Evolutionary conservation across 2,797 vertebrate species (phyloP).

Genomic region (Brachymystax lenok): DNA sequence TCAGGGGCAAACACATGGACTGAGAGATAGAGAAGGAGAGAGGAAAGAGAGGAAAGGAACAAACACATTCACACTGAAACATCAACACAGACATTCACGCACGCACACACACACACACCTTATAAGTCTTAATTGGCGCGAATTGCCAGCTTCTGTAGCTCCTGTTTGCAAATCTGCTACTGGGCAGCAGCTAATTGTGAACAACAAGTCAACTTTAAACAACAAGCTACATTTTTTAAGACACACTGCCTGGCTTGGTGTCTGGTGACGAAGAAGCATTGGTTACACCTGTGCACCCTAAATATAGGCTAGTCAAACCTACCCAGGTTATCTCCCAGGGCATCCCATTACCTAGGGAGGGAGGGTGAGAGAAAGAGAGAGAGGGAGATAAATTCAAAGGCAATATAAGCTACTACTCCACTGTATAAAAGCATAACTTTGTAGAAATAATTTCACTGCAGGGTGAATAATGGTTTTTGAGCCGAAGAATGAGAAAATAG

Average conservation of each 20-base stretch:
- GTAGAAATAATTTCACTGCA: background rate
- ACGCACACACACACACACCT: background rate
- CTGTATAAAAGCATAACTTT: background rate
- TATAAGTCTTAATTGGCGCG: background rate
- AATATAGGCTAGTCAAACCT: background rate
- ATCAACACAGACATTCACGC: background rate
- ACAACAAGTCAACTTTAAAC: background rate
- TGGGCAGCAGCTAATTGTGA: background rate
- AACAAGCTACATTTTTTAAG: background rate
- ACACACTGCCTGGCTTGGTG: no score
- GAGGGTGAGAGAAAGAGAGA: background rate
- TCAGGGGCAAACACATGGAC: background rate
- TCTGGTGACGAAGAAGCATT: background rate
- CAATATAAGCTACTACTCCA: no score
- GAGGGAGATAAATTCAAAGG: background rate
- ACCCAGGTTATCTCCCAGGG: background rate
- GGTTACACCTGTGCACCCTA: slow-evolving; percentile 7
- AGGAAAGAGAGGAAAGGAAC: background rate
- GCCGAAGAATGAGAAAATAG: no score
- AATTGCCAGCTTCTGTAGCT: background rate
- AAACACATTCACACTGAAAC: background rate
- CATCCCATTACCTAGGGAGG: background rate
- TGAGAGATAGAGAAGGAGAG: no score
- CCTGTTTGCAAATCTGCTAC: background rate
- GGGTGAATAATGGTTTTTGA: no score